phyloP scores from a whole-genome alignment of 1,140 invertebrate genomes.

The Drosophila tsacasi region DNA sequence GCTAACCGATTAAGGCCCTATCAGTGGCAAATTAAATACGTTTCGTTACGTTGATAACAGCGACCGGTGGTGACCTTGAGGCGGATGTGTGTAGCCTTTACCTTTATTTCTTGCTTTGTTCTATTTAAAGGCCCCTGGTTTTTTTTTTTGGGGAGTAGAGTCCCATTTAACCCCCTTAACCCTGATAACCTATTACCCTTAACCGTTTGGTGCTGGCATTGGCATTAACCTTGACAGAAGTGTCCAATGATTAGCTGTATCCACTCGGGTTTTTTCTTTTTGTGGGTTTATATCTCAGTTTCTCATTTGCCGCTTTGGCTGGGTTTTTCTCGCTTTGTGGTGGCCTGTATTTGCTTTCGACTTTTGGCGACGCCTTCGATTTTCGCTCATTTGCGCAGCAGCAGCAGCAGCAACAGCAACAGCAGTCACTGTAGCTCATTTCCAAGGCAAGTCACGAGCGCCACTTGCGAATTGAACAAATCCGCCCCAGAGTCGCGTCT shows the following conservation, averaged over 20 bases:
- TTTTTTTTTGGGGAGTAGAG: neutral
- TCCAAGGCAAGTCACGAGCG: conserved; percentile 78
- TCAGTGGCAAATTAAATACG: conserved; percentile 10
- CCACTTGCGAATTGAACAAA: conserved; percentile 76
- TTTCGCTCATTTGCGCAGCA: conserved; percentile 50
- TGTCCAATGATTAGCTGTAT: conserved; percentile 5
- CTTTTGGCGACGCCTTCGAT: conserved; percentile 51
- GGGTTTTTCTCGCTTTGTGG: conserved; percentile 9
- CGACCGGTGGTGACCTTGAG: conserved; percentile 15
- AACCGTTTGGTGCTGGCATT: neutral
- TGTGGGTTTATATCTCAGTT: neutral
- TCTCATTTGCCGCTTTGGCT: conserved; percentile 1
- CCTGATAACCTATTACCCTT: neutral
- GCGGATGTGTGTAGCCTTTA: neutral
- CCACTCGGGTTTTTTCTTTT: neutral
- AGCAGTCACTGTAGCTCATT: conserved; percentile 38
- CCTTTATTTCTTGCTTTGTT: neutral
- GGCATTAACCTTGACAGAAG: conserved; percentile 11
- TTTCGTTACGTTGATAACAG: conserved; percentile 5
- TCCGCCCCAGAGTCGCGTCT: conserved; percentile 52
- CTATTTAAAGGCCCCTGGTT: neutral
- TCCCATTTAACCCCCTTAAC: neutral
- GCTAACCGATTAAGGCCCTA: conserved; percentile 12
- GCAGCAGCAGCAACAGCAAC: conserved; percentile 3
- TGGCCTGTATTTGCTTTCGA: conserved; percentile 29